Percentiles rank a stretch among this genome's conserved stretches.
Evolutionary conservation across 2,888 invertebrate species (phyloP).

Genomic region (Augiades crinisus): DNA sequence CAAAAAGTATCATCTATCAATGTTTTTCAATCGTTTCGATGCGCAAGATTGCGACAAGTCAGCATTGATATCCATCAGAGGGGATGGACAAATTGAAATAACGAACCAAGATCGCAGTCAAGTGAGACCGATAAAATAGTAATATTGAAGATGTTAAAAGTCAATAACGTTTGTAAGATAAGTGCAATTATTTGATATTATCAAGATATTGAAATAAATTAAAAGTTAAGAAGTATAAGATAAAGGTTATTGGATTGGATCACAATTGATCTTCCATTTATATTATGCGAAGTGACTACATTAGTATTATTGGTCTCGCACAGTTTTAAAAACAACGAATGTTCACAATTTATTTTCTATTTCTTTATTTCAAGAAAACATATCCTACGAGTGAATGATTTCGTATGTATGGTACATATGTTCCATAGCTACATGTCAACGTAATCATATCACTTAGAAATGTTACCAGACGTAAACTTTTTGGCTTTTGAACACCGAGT

Average conservation of each 20-base stretch:
- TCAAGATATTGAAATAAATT: neutral
- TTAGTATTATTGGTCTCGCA: too few relatives aligned
- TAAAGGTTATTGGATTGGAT: neutral
- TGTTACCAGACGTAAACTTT: too few relatives aligned
- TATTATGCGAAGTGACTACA: too few relatives aligned
- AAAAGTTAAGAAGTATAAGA: neutral
- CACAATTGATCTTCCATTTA: neutral
- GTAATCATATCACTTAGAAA: too few relatives aligned
- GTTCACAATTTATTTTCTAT: too few relatives aligned
- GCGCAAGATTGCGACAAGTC: conserved; percentile 3
- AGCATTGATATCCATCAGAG: conserved; percentile 13
- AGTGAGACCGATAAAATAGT: conserved; percentile 4
- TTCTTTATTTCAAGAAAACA: too few relatives aligned
- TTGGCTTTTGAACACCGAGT: too few relatives aligned
- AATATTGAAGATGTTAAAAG: neutral
- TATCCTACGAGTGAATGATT: too few relatives aligned
- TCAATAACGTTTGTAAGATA: conserved; percentile 9
- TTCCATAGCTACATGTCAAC: too few relatives aligned
- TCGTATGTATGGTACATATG: too few relatives aligned
- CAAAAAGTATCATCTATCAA: neutral
- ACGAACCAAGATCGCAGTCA: neutral
- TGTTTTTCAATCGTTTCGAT: neutral
- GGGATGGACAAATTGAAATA: conserved; percentile 12
- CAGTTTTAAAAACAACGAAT: too few relatives aligned
- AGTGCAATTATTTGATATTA: conserved; percentile 3